Conservation (phyloP, 2,113 vertebrate species). For the Otus sunia region DNA sequence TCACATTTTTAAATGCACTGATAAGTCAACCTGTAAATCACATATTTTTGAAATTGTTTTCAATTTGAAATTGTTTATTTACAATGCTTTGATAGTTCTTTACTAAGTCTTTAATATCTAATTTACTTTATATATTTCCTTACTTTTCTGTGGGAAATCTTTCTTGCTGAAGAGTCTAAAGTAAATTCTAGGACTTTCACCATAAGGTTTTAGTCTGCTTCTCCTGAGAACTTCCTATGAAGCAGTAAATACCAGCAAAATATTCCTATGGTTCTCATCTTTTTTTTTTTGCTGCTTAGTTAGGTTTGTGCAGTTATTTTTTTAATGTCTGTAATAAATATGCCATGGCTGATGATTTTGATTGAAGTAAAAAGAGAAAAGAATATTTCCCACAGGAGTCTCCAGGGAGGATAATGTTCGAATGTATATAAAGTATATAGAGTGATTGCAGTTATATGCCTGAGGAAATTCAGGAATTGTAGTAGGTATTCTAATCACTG, state of each 20-base stretch:
- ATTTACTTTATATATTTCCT: background rate
- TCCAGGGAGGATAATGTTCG: conserved; percentile 33
- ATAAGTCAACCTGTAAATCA: background rate
- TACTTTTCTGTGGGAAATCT: background rate
- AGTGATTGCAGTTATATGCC: conserved; percentile 43
- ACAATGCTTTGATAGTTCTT: background rate
- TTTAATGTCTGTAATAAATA: conserved; percentile 46
- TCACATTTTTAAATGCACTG: background rate
- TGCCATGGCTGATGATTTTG: conserved; percentile 49
- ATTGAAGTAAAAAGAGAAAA: conserved; percentile 60
- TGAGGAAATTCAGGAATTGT: conserved; percentile 42
- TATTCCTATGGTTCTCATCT: background rate
- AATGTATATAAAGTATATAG: conserved; percentile 41
- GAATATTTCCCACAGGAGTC: conserved; percentile 55
- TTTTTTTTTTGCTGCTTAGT: conserved; percentile 40
- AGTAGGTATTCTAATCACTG: conserved; percentile 14
- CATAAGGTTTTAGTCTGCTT: background rate
- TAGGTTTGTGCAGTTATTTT: background rate
- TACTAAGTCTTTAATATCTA: background rate
- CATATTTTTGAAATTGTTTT: background rate
- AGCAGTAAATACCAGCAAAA: conserved; percentile 34
- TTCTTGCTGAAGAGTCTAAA: background rate
- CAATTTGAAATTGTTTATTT: background rate
- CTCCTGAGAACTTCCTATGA: conserved; percentile 13
- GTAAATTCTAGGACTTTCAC: background rate